Evolutionary conservation across 92 coral and sea anemone genomes (phyloP), one percentile per base, ranked within the genome.

Genomic region (Epizoanthus rinbou): DNA sequence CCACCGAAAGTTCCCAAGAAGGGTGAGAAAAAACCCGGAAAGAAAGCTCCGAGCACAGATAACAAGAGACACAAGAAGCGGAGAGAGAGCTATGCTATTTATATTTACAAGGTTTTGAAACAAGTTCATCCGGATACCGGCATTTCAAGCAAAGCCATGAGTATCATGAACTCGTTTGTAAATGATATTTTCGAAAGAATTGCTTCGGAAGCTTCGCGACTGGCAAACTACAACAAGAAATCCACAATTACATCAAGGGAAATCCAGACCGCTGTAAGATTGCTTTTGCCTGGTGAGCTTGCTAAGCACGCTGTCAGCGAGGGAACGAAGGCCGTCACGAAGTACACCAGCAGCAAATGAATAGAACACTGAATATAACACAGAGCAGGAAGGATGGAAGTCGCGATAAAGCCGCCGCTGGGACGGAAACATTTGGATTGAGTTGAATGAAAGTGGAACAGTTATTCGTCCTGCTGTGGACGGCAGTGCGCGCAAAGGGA

Each of bases 81-180:
- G 15, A 50, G 1, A 13, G 54, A 50, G 8, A 50, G 54, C 54
- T 50, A 50, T 15, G 54, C 54, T 50, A 50, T 50, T 50, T 50
- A 50, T 10, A 50, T 50, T 10, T 50, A 50, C 54, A 50, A 74
- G 39, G 79, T 18, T 18, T 31, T 75, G 80, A 75, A 75, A 25
- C 80, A 75, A 15, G 80, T 75, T 54, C 80, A 75, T n/a, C 80
- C 80, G 16, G 80, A 75, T 28, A 75, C 80, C 33, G 80, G 80
- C 39, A 75, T 75, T 28, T 75, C 80, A 7, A 75, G 80, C 64
- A 75, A 75, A 24, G 80, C 80, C 10, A 75, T 75, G 80, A 54
- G 80, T 28, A 75, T 75, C 28, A 75, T 75, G 80, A 75, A 75
- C 80, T 75, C 80, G 6, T 75, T 75, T 54, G 80, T 75, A 50